Evolutionary conservation across 2,797 vertebrate genomes (phyloP), one percentile per base, ranked within the genome.

Genomic region (Carapus acus): DNA sequence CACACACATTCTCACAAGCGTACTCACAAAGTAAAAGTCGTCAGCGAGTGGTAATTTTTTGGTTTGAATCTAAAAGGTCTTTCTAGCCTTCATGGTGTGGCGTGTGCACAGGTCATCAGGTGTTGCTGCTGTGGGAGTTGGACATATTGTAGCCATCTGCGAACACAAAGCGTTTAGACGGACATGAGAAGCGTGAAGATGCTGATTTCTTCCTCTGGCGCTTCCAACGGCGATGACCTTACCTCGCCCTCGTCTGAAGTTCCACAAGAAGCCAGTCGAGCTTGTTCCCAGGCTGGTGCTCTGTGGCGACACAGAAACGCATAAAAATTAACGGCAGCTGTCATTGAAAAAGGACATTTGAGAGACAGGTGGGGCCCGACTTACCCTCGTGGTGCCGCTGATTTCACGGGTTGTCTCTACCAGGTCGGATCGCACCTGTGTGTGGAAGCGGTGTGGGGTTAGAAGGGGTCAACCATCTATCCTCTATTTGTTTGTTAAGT

Each of bases 371-470:
- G n/a, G 15, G 21, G 15, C 1, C 18, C 9, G 14, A 17, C 68
- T 78, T 76, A 85, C 85, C 71, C 6, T 57, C 29, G 79, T 85
- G 5, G 27, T 16, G 18, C 14, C 48, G 22, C 21, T 37, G 20
- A 1, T 8, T 48, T 62, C 8, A 6, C 18, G 20, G 36, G 57
- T 45, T 11, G 2, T 74, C 3, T 9, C 21, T 37, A 46, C 13
- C 1, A 86, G 19, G 64, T 65, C 71, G 47, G 70, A 56, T 23
- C 69, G 73, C 53, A 87, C 79, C 87, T 88, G 66, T n/a, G n/a
- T n/a, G n/a, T n/a, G n/a, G n/a, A n/a, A n/a, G n/a, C n/a, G n/a
- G n/a, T n/a, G n/a, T n/a, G n/a, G n/a, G n/a, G n/a, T n/a, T n/a
- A n/a, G n/a, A n/a, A 27, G 24, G 24, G 24, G 24, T 9, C 24